Percentiles rank a stretch among this genome's conserved stretches.
phyloP scores from a whole-genome alignment of 2,113 vertebrate genomes.

The Passer montanus region DNA sequence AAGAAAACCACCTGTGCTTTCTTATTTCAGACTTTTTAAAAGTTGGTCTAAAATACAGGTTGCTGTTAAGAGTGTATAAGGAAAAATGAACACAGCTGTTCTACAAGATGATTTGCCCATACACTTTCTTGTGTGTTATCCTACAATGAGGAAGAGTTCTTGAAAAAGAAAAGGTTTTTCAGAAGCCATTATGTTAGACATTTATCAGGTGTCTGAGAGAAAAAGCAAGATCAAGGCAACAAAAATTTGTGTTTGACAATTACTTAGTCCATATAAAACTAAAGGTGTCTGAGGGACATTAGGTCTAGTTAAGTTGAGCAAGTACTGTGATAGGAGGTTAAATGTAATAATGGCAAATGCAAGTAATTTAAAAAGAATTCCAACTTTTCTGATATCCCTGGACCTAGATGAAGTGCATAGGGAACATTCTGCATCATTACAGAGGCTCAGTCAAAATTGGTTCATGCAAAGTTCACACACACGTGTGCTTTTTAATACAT shows the following conservation, averaged over 20 bases:
- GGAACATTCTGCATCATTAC: neutral
- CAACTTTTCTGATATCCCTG: neutral
- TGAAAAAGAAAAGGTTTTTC: neutral
- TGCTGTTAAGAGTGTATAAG: neutral
- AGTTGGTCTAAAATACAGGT: neutral
- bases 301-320: neutral
- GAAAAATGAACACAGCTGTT: neutral
- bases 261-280: neutral
- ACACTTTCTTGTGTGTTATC: neutral
- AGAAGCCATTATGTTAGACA: neutral
- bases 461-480: neutral
- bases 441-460: neutral
- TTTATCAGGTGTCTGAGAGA: neutral
- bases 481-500: accelerated
- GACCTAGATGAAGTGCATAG: neutral
- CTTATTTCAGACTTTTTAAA: neutral
- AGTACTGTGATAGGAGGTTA: neutral
- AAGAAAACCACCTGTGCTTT: neutral
- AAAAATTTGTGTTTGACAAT: neutral
- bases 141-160: neutral
- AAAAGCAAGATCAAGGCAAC: neutral
- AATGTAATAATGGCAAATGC: neutral
- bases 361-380: neutral
- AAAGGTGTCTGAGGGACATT: neutral
- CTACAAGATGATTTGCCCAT: neutral